Conservation (phyloP, 2,797 vertebrate species). For the Halcyon chelicuti region DNA sequence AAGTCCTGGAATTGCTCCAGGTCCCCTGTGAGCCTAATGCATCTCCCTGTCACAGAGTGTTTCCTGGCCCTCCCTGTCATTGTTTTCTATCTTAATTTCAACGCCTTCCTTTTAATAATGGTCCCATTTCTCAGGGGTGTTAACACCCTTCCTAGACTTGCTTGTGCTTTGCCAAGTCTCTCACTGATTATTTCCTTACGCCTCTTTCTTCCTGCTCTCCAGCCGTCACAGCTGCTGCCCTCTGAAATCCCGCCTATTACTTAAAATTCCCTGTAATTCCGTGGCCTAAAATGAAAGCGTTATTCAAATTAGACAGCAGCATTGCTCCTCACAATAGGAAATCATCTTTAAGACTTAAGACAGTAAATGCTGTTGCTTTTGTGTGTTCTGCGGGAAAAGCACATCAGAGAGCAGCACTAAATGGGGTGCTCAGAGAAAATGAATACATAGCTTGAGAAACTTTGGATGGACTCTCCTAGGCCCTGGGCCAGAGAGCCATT, state of each 20-base stretch:
- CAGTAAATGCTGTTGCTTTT: not conserved
- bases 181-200: constrained; percentile 9
- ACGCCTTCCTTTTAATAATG: constrained; percentile 14
- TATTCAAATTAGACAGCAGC: not conserved
- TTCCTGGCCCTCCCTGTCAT: constrained; percentile 21
- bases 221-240: constrained; percentile 25
- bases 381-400: not conserved
- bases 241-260: not conserved
- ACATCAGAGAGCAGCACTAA: not conserved
- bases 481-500: not conserved
- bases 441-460: not conserved
- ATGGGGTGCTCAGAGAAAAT: not conserved
- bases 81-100: constrained; percentile 27
- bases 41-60: not conserved
- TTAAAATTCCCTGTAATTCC: not conserved
- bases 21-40: not conserved
- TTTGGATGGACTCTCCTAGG: not conserved
- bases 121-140: not conserved
- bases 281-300: not conserved
- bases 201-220: constrained; percentile 13
- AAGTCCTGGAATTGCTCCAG: not conserved
- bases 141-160: not conserved
- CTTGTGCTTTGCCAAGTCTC: constrained; percentile 3
- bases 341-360: not conserved
- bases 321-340: not conserved